Evolutionary conservation across 2,797 vertebrate genomes (phyloP).

Genomic region (Sternarchorhynchus goeldii): DNA sequence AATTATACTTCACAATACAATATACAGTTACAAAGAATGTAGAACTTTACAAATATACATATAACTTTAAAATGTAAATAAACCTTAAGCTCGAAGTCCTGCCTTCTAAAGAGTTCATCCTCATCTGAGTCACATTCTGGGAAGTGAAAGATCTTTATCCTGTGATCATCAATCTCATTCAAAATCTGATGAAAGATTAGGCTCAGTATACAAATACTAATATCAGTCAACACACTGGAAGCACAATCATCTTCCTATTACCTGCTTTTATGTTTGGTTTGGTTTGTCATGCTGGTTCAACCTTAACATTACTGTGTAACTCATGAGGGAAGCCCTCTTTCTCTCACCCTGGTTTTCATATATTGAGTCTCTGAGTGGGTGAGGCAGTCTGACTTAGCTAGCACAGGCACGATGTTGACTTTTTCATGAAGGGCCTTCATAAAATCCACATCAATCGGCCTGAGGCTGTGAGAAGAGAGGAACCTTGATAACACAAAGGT

Average conservation of each 20-base stretch:
- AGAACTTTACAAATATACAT: too few species aligned
- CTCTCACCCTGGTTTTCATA: constrained; percentile 71
- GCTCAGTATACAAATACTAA: not conserved
- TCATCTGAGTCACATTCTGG: constrained; percentile 83
- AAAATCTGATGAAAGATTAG: constrained; percentile 70
- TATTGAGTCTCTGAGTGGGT: constrained; percentile 72
- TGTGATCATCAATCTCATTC: constrained; percentile 76
- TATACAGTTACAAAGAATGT: too few species aligned
- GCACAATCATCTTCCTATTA: not conserved
- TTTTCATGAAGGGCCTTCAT: constrained; percentile 83
- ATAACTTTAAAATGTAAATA: too few species aligned
- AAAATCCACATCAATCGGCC: constrained; percentile 82
- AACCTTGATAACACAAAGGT: too few species aligned
- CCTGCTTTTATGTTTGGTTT: not conserved
- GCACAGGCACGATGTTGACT: constrained; percentile 83
- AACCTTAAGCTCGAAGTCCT: constrained; percentile 73
- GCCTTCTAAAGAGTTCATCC: constrained; percentile 77
- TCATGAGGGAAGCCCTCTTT: not conserved
- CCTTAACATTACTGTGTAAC: not conserved
- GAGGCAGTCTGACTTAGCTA: constrained; percentile 85
- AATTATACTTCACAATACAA: too few species aligned
- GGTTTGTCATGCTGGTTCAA: not conserved
- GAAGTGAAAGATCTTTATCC: constrained; percentile 84
- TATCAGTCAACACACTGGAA: not conserved
- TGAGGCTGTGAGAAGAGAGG: constrained; percentile 70